phyloP scores from a whole-genome alignment of 2,797 vertebrate species.

The Oryzias dopingdopingensis region DNA sequence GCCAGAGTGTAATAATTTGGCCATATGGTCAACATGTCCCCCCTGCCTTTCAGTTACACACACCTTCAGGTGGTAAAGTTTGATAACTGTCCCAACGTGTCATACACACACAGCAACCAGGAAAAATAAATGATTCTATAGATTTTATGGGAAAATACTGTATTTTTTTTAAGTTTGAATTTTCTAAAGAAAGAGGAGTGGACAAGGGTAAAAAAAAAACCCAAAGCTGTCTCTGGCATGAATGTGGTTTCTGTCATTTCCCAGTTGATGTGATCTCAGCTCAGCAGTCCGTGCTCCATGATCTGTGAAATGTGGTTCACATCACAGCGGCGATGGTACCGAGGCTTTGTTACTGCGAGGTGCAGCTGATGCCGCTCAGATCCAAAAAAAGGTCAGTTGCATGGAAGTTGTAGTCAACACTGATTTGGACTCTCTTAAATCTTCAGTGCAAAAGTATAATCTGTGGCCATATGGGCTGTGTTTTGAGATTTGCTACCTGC shows the following conservation, averaged over 20 bases:
- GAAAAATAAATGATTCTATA: slow-evolving; percentile 3
- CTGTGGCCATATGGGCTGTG: slow-evolving; percentile 47
- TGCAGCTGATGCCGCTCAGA: slow-evolving; percentile 54
- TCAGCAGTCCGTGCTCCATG: slow-evolving; percentile 37
- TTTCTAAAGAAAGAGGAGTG: background rate
- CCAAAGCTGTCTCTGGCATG: slow-evolving; percentile 8
- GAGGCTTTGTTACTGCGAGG: slow-evolving; percentile 39
- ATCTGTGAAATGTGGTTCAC: slow-evolving; percentile 54
- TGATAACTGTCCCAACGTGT: slow-evolving; percentile 23
- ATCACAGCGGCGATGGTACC: slow-evolving; percentile 48
- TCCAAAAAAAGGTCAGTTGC: slow-evolving; percentile 50
- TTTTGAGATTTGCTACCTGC: slow-evolving; percentile 43
- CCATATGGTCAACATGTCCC: slow-evolving; percentile 59
- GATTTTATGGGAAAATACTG: slow-evolving; percentile 15
- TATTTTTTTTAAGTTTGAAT: slow-evolving; percentile 6
- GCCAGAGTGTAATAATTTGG: slow-evolving; percentile 52
- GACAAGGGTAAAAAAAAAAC: slow-evolving; percentile 9
- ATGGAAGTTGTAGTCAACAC: slow-evolving; percentile 26
- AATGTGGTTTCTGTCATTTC: slow-evolving; percentile 18
- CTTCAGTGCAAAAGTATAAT: slow-evolving; percentile 48
- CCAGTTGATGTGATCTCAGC: slow-evolving; percentile 33
- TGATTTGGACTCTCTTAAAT: slow-evolving; percentile 37
- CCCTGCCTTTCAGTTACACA: background rate
- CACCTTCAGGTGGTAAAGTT: slow-evolving; percentile 40
- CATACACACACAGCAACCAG: slow-evolving; percentile 16